Percentiles rank a stretch among this genome's conserved stretches.
These are phyloP conservation scores for Sanderia malayensis DNA, from an alignment of 30 jellyfish, hydroid and myxozoan genomes.

Conservation along the genomic window DNA sequence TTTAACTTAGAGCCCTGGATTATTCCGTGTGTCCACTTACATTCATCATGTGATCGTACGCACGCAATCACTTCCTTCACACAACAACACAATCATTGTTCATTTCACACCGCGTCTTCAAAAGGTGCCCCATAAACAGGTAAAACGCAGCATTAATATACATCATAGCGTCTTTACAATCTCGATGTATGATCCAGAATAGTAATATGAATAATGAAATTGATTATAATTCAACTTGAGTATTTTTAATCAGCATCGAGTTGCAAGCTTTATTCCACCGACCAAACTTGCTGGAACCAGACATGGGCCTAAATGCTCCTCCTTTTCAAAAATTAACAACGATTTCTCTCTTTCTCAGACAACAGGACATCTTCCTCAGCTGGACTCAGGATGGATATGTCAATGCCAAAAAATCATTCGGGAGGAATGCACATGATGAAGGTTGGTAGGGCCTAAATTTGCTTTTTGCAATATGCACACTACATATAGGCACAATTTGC, in stretches of 20 bases:
- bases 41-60: no score
- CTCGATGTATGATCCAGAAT: background rate
- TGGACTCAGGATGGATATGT: conserved; percentile 5
- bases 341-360: background rate
- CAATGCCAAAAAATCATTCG: conserved; percentile 6
- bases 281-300: background rate
- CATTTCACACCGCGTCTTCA: no score
- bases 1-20: no score
- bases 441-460: background rate
- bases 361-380: conserved; percentile 15
- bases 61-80: no score
- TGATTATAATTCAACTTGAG: background rate
- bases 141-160: no score
- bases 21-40: no score
- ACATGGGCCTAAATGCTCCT: background rate
- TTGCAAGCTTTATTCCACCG: background rate
- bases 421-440: conserved; percentile 5
- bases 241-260: background rate
- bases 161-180: conserved; percentile 2
- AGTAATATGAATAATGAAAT: background rate
- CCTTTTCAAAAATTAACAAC: background rate
- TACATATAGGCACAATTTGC: no score
- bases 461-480: no score
- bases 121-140: no score
- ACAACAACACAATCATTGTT: no score